These are phyloP conservation scores for Brachycybe producta DNA, from an alignment of 2,888 invertebrate genomes.

Conservation along the genomic window DNA sequence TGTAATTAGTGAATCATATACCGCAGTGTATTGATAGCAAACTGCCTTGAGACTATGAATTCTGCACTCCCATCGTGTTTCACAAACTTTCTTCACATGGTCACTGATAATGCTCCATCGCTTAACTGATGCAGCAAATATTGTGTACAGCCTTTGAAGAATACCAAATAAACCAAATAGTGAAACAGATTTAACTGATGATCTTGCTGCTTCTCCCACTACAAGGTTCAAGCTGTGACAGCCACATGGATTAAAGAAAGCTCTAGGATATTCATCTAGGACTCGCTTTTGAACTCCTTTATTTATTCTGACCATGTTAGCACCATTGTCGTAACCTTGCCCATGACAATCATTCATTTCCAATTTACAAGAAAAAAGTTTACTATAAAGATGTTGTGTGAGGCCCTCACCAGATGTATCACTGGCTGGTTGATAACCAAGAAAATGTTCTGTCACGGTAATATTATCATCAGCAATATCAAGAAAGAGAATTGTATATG, in stretches of 20 bases:
- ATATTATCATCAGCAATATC: no score
- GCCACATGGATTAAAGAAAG: neutral
- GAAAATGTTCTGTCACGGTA: no score
- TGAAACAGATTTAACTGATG: neutral
- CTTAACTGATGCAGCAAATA: neutral
- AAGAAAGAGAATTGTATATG: no score
- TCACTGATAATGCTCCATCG: neutral
- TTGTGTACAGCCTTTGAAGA: neutral
- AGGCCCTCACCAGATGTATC: no score
- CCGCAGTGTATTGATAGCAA: neutral
- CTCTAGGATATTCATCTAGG: neutral
- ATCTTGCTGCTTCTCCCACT: neutral
- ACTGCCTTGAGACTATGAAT: slow-evolving; percentile 67
- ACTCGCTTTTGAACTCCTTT: neutral
- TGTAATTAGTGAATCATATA: neutral
- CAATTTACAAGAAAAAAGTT: no score
- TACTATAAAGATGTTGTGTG: no score
- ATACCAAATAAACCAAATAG: neutral
- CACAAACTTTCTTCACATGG: neutral
- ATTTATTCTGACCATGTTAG: neutral
- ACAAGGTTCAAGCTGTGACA: neutral
- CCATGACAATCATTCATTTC: neutral
- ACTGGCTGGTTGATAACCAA: no score
- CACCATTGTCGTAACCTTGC: neutral
- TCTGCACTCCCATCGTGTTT: neutral